Conservation (phyloP, 2,113 vertebrate genomes). For the Microtus oregoni region DNA sequence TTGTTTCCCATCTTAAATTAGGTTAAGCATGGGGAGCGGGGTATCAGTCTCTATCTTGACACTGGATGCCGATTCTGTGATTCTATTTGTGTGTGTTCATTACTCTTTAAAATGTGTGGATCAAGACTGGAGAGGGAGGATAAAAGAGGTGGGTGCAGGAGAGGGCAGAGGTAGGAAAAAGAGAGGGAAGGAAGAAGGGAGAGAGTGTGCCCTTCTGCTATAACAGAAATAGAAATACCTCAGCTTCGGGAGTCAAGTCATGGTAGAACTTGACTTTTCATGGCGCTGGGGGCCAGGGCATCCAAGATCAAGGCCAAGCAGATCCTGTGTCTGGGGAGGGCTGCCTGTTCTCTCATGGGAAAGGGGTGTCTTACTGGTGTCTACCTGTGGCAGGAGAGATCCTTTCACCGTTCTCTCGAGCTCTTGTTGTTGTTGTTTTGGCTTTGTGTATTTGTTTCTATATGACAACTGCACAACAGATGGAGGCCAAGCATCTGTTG, state of each 20-base stretch:
- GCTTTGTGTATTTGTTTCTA: neutral
- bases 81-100: neutral
- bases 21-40: neutral
- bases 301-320: neutral
- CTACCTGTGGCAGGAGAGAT: neutral
- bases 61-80: neutral
- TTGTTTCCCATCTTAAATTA: neutral
- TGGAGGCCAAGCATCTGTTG: conserved; percentile 58
- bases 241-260: neutral
- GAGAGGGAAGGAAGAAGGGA: neutral
- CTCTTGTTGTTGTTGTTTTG: neutral
- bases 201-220: neutral
- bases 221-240: neutral
- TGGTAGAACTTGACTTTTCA: neutral
- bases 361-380: neutral
- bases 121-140: neutral
- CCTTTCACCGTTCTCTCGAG: neutral
- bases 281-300: neutral
- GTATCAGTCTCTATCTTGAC: neutral
- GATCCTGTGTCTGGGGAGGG: neutral
- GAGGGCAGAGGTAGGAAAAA: too few relatives aligned
- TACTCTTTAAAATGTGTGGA: conserved; percentile 45
- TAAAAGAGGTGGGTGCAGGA: neutral
- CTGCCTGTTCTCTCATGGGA: neutral
- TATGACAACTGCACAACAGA: conserved; percentile 56